Evolutionary conservation across 2,113 vertebrate species (phyloP), one percentile per base, ranked within the genome.

Genomic region (Chaenocephalus aceratus): DNA sequence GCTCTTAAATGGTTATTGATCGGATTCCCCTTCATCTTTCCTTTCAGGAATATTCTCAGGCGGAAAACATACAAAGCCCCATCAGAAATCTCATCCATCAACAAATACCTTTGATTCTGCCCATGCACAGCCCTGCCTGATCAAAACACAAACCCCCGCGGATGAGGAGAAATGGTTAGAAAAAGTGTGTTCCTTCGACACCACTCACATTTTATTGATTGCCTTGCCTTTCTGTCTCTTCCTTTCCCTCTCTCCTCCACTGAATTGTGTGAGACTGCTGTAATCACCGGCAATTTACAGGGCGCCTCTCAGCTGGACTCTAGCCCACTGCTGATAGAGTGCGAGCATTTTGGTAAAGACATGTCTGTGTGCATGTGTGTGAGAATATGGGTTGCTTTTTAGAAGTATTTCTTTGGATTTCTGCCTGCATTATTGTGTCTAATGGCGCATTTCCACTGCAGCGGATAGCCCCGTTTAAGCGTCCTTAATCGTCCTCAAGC

Each of bases 231-330:
- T 84, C 72, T 57, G 21, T 73, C 77, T 69, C 60, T 23, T 18
- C 59, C 21, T 52, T 53, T 53, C 36, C n/a, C 75, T 64, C 77
- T 69, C 56, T 23, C 52, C 80, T 86, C 80, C 86, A 59, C 85
- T 85, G 85, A 84, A 83, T 91, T 90, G 86, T 64, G 73, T 72
- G 73, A 88, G 91, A 84, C 80, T 1, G 72, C 78, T 79, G 84
- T 92, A 93, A 94, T 95, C 89, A 90, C 84, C 70, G 75, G 85
- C 88, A 90, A 91, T 94, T 93, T 91, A 86, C 86, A 68, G 80
- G 84, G 69, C 46, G 54, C 74, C 85, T 77, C 84, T 1, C 87
- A 73, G 90, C 80, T 89, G 90, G 89, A 93, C 79, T 68, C 80
- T 0, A 34, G 72, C 90, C 86, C 64, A 13, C 72, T 84, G 79